A percentile compares a stretch with the other conserved stretches of the same genome.
Conservation (phyloP, 2,888 invertebrate species). For the Coleophora deauratella region DNA sequence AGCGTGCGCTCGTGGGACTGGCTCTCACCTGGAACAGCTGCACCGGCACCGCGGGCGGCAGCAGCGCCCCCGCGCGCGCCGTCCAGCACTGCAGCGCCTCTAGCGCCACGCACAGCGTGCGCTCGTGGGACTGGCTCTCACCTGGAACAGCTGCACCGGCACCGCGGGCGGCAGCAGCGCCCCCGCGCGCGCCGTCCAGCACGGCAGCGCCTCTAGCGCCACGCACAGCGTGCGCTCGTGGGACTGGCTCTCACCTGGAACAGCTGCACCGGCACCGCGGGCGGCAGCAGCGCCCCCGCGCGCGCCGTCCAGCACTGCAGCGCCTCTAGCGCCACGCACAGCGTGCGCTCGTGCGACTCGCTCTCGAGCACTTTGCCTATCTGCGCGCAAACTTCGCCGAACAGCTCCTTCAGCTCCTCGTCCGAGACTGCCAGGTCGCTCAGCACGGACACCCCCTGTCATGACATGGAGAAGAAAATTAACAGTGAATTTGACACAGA, state of each 20-base stretch:
- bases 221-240: slow-evolving; percentile 79
- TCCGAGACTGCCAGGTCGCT: slow-evolving; percentile 76
- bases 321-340: slow-evolving; percentile 86
- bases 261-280: slow-evolving; percentile 71
- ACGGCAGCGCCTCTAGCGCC: slow-evolving; percentile 88
- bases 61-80: too few species aligned
- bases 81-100: too few species aligned
- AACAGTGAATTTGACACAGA: too few species aligned
- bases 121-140: too few species aligned
- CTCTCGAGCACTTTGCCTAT: slow-evolving; percentile 86
- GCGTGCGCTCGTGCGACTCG: slow-evolving; percentile 94
- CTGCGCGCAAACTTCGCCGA: slow-evolving; percentile 73
- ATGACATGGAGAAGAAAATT: slow-evolving; percentile 3
- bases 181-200: too few species aligned
- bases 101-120: too few species aligned
- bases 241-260: slow-evolving; percentile 72
- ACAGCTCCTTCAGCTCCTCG: slow-evolving; percentile 73
- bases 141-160: slow-evolving; percentile 76
- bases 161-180: slow-evolving; percentile 73
- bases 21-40: too few species aligned
- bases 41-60: too few species aligned
- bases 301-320: slow-evolving; percentile 84
- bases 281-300: slow-evolving; percentile 55
- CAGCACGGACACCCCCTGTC: slow-evolving; percentile 42
- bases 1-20: slow-evolving; percentile 97